Evolutionary conservation across 2,797 vertebrate species (phyloP).

Genomic region (Hydrolagus colliei): DNA sequence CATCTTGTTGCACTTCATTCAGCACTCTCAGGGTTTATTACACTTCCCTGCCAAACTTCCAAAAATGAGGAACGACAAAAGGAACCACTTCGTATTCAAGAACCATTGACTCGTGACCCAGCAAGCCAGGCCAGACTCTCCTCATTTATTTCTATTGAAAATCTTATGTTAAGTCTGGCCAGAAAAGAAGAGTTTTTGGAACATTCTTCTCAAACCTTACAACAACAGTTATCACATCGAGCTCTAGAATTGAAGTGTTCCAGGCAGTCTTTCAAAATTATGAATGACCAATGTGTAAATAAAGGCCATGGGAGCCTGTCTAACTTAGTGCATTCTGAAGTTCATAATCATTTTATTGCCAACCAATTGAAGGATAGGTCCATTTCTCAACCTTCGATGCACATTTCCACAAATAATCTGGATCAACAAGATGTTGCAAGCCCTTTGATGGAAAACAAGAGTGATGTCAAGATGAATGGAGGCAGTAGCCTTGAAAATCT

Average conservation of each 20-base stretch:
- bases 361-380: not conserved
- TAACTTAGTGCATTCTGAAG: not conserved
- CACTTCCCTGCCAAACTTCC: not conserved
- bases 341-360: not conserved
- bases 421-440: not conserved
- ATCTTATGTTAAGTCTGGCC: not conserved
- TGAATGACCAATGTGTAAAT: not conserved
- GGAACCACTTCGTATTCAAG: not conserved
- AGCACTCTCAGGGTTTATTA: slow-evolving; percentile 17
- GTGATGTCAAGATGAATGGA: not conserved
- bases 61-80: not conserved
- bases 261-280: not conserved
- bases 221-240: not conserved
- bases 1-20: not conserved
- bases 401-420: not conserved
- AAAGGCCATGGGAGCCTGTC: not conserved
- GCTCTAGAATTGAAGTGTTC: not conserved
- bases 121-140: not conserved
- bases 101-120: not conserved
- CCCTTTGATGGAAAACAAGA: not conserved
- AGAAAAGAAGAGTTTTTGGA: not conserved
- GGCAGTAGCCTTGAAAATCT: not conserved
- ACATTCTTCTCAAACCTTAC: not conserved
- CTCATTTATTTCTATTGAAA: not conserved
- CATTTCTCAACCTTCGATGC: not conserved